Percentiles rank a stretch among this genome's conserved stretches.
These are phyloP conservation scores for Seriola aureovittata DNA, from an alignment of 2,113 vertebrate genomes.

Conservation along the genomic window DNA sequence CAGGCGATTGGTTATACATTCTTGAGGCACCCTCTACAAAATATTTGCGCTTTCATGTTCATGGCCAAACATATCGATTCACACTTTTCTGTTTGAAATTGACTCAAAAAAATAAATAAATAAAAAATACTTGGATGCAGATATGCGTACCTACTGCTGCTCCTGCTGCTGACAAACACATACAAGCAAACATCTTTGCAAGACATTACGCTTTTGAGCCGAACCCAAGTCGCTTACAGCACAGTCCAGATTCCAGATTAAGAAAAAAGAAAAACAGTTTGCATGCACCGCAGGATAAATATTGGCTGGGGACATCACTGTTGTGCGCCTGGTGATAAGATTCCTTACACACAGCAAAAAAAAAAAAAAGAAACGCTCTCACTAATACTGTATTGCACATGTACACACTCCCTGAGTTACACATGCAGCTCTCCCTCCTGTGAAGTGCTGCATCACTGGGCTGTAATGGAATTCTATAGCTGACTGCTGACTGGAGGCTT, in stretches of 20 bases:
- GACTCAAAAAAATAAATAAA: not conserved
- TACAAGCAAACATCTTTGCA: not conserved
- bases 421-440: conserved; percentile 50
- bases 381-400: conserved; percentile 40
- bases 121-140: not conserved
- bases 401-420: conserved; percentile 28
- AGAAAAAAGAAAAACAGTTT: conserved; percentile 51
- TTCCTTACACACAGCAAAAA: conserved; percentile 55
- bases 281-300: conserved; percentile 67
- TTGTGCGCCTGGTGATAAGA: conserved; percentile 56
- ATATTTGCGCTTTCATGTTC: not conserved
- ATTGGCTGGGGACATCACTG: conserved; percentile 65
- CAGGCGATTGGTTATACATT: not conserved
- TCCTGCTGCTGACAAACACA: not conserved
- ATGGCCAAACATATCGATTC: conserved; percentile 16
- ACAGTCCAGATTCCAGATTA: conserved; percentile 43
- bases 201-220: conserved; percentile 21
- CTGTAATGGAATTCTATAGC: conserved; percentile 80
- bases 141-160: not conserved
- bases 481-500: conserved; percentile 80
- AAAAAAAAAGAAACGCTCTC: conserved; percentile 40
- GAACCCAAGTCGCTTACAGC: conserved; percentile 37
- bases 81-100: not conserved
- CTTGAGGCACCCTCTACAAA: not conserved
- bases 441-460: conserved; percentile 80